Evolutionary conservation across 2,888 invertebrate species (phyloP), one percentile per base, ranked within the genome.

Genomic region (Phyto melanocephala): DNA sequence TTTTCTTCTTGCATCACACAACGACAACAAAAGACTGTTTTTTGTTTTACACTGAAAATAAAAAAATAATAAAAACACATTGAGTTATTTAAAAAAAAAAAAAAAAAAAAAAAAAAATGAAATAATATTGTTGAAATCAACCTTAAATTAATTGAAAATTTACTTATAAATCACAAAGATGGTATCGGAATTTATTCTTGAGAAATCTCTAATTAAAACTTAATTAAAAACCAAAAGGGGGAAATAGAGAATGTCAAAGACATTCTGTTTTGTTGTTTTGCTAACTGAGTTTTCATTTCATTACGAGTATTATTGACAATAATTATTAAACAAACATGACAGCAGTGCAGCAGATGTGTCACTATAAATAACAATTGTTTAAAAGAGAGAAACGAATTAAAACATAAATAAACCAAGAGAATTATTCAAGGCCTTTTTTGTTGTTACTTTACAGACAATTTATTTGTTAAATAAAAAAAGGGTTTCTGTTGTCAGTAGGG

Each of bases 241-340:
- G 8, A 67, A 50, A 37, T 1, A 62, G 20, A 52, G 11, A 22
- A 15, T 24, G 11, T 28, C 13, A 56, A 40, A 28, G 15, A 63
- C 33, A 40, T 65, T 13, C n/a, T 67, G 35, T 35, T 67, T 50
- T 67, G 24, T 35, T 56, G 45, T 10, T 60, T 50, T 40, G 35
- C 20, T 40, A n/a, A n/a, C n/a, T n/a, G n/a, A n/a, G n/a, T 33
- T 28, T 4, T 22, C 11, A 52, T 62, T 77, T 58, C 35, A 62
- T 72, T 72, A 28, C 28, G 6, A n/a, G n/a, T n/a, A 42, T 65
- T 67, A 79, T 79, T 79, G 72, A 74, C 72, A 79, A 62, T 79
- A 67, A 68, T 74, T 79, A 60, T 79, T 72, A 72, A 67, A 60
- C 33, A 65, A 72, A 72, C 72, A 72, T 79, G 72, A 79, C 58